Conservation (phyloP, 1,140 invertebrate species). For the Thaumatotibia leucotreta region DNA sequence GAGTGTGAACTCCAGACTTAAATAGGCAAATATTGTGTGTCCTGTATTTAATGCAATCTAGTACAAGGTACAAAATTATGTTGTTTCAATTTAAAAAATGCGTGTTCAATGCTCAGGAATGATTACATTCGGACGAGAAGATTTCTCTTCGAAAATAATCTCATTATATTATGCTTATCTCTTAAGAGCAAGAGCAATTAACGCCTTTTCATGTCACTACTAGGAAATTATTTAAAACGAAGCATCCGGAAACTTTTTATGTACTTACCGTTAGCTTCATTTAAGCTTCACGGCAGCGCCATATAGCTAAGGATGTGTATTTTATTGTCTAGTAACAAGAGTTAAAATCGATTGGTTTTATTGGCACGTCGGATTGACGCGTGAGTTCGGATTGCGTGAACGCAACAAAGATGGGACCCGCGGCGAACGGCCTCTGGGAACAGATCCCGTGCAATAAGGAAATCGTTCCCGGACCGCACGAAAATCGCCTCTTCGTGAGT, state of each 20-base stretch:
- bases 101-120: no score
- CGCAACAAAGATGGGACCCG: constrained; percentile 37
- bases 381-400: constrained; percentile 43
- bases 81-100: no score
- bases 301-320: neutral
- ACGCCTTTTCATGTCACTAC: neutral
- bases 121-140: no score
- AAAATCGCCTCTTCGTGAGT: constrained; percentile 54
- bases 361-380: neutral
- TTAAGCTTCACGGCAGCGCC: neutral
- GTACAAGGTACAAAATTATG: no score
- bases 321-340: neutral
- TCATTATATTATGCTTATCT: no score
- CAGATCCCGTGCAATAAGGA: constrained; percentile 51
- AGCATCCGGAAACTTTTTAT: neutral
- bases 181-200: neutral
- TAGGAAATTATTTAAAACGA: neutral
- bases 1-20: neutral
- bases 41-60: neutral
- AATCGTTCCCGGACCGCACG: constrained; percentile 50
- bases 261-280: neutral
- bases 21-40: neutral
- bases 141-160: no score
- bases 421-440: constrained; percentile 44
- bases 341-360: neutral